phyloP scores from a whole-genome alignment of 2,888 invertebrate genomes.

The Cordylochernes scorpioides region DNA sequence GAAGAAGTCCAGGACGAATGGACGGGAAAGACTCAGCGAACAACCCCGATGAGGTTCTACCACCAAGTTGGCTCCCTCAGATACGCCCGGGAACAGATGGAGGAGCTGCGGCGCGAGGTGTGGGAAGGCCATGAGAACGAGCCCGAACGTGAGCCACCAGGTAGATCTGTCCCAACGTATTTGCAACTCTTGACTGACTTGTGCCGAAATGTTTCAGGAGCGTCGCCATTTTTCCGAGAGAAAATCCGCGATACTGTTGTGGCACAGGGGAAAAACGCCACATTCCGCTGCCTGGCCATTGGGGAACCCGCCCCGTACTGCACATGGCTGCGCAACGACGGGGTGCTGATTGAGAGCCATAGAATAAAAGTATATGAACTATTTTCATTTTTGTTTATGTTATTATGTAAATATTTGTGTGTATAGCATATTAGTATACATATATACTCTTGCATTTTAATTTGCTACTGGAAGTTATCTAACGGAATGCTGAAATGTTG shows the following conservation, averaged over 20 bases:
- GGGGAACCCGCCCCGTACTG: conserved; percentile 61
- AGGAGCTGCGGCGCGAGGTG: conserved; percentile 8
- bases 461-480: not conserved
- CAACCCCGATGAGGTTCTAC: conserved; percentile 37
- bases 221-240: conserved; percentile 61
- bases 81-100: conserved; percentile 52
- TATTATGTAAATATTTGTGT: not conserved
- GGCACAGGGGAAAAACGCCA: conserved; percentile 44
- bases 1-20: conserved; percentile 79
- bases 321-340: conserved; percentile 36
- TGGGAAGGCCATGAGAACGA: conserved; percentile 11
- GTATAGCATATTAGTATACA: not conserved
- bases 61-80: conserved; percentile 54
- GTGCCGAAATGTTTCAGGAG: conserved; percentile 7
- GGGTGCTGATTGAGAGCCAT: conserved; percentile 13
- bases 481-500: not conserved
- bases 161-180: conserved; percentile 6
- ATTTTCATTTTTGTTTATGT: not conserved
- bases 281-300: conserved; percentile 52
- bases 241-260: conserved; percentile 64
- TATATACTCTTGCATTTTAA: not conserved
- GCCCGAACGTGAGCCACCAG: no score
- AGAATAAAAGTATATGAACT: conserved; percentile 10
- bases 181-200: no score
- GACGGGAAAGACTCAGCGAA: conserved; percentile 21